Percentiles rank a stretch among this genome's conserved stretches.
phyloP scores from a whole-genome alignment of 2,113 vertebrate species.

The Malurus elegans region DNA sequence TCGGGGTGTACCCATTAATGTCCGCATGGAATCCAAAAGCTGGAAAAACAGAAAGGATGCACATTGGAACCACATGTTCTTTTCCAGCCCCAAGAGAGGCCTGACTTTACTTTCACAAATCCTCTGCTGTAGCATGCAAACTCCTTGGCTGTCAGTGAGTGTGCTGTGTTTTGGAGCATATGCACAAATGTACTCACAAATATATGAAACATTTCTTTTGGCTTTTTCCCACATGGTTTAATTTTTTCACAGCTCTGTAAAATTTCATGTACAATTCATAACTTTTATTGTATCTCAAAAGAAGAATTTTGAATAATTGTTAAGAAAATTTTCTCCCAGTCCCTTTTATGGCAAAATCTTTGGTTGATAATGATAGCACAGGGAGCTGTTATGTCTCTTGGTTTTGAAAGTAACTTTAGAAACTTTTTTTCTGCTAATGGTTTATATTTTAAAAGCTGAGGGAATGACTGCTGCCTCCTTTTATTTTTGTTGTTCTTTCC shows the following conservation, averaged over 20 bases:
- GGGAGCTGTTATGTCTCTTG: neutral
- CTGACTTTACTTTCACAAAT: neutral
- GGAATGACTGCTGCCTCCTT: neutral
- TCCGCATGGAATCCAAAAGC: neutral
- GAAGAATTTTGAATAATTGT: neutral
- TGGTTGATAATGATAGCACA: neutral
- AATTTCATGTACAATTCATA: neutral
- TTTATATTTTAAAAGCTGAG: constrained; percentile 7
- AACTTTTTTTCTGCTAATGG: neutral
- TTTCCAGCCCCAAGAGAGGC: neutral
- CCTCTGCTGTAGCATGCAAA: rapidly evolving
- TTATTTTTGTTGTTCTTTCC: neutral
- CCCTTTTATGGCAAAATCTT: neutral
- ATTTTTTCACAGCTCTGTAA: constrained; percentile 13
- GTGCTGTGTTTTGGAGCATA: neutral
- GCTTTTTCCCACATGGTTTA: neutral
- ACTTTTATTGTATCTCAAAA: neutral
- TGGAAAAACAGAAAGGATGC: neutral
- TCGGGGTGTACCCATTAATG: neutral
- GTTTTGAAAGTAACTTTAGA: constrained; percentile 6
- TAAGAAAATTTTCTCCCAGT: neutral
- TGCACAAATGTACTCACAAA: neutral
- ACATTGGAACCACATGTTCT: neutral
- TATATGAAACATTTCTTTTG: neutral
- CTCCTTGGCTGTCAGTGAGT: neutral